Evolutionary conservation across 2,797 vertebrate species (phyloP).

Genomic region (Eurystomus glaucurus): DNA sequence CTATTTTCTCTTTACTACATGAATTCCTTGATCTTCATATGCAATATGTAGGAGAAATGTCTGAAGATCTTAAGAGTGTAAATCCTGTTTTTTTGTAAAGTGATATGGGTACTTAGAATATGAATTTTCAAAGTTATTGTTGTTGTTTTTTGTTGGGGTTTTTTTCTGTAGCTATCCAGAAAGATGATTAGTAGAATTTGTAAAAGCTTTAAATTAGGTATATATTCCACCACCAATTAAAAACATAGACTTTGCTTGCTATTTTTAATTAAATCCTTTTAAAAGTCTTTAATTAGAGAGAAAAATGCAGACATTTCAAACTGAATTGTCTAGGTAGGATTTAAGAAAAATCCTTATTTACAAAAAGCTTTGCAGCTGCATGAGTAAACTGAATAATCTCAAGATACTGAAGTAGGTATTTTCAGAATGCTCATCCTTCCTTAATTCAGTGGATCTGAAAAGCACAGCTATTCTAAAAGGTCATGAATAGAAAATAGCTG

Average conservation of each 20-base stretch:
- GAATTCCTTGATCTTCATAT: background rate
- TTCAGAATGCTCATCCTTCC: background rate
- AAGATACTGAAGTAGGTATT: background rate
- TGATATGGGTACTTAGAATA: background rate
- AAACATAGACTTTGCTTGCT: background rate
- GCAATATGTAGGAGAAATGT: background rate
- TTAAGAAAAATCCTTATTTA: constrained; percentile 19
- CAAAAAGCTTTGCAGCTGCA: constrained; percentile 7
- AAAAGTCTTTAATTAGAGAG: background rate
- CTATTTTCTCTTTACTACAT: background rate
- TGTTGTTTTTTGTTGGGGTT: background rate
- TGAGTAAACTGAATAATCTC: background rate
- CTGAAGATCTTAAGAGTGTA: background rate
- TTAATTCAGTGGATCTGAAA: constrained; percentile 3
- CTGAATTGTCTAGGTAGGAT: background rate
- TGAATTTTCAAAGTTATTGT: background rate
- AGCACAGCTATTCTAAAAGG: background rate
- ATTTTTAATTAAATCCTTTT: background rate
- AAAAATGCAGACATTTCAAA: constrained; percentile 28
- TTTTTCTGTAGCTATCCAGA: background rate
- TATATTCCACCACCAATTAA: background rate
- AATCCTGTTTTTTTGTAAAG: background rate
- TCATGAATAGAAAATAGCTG: background rate
- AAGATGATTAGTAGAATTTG: background rate
- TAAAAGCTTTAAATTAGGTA: background rate